Evolutionary conservation across 2,888 invertebrate genomes (phyloP).

Genomic region (Tenthredo livida): DNA sequence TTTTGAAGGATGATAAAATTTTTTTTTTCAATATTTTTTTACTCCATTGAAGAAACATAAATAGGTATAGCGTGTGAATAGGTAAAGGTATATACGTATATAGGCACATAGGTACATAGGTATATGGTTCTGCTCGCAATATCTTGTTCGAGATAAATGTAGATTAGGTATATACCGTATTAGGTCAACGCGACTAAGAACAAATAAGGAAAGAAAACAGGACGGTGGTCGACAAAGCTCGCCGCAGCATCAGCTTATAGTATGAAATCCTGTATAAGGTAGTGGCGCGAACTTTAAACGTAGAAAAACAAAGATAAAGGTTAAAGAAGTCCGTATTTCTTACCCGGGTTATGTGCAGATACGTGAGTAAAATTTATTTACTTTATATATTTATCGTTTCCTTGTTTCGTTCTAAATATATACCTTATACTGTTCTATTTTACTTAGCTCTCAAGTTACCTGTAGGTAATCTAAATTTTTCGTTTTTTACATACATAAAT

Average conservation of each 20-base stretch:
- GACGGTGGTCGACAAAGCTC: neutral
- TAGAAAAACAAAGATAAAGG: constrained; percentile 48
- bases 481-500: no score
- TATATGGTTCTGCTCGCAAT: neutral
- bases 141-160: neutral
- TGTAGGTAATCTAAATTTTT: neutral
- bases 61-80: neutral
- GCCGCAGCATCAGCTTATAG: neutral
- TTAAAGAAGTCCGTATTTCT: neutral
- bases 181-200: constrained; percentile 9
- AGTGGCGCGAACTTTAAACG: constrained; percentile 52
- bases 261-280: neutral
- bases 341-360: neutral
- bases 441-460: neutral
- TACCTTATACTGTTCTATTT: neutral
- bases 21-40: neutral
- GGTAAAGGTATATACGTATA: no score
- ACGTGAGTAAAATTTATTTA: neutral
- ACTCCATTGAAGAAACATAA: neutral
- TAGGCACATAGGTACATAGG: no score
- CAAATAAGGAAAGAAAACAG: neutral
- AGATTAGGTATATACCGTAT: constrained; percentile 14
- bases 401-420: constrained; percentile 2
- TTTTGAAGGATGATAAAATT: neutral
- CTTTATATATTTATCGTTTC: neutral